Percentiles rank a stretch among this genome's conserved stretches.
phyloP scores from a whole-genome alignment of 2,888 invertebrate genomes.

The Chesias legatella region DNA sequence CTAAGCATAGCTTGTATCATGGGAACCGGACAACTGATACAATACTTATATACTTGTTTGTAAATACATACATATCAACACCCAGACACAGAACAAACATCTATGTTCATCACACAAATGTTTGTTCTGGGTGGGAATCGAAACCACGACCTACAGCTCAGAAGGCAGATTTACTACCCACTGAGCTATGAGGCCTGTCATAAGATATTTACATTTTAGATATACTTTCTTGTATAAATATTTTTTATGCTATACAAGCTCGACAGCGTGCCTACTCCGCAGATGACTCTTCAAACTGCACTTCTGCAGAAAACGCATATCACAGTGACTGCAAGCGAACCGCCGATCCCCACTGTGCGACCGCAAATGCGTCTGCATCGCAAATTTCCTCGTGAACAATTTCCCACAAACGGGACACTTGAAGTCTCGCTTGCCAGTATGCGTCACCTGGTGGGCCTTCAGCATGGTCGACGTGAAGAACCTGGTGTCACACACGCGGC shows the following conservation, averaged over 20 bases:
- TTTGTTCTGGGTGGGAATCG: too few species aligned
- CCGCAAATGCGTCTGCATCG: constrained; percentile 16
- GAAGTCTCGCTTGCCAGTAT: constrained; percentile 13
- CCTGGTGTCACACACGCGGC: constrained; percentile 47
- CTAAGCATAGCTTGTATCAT: too few species aligned
- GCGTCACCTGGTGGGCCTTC: constrained; percentile 8
- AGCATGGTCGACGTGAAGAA: constrained; percentile 33
- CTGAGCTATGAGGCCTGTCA: too few species aligned
- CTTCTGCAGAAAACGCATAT: constrained; percentile 60
- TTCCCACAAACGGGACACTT: constrained; percentile 15
- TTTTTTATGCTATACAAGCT: constrained; percentile 37
- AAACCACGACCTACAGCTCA: too few species aligned
- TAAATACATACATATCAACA: too few species aligned
- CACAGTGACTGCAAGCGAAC: constrained; percentile 48
- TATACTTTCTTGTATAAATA: too few species aligned
- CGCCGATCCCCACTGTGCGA: constrained; percentile 5
- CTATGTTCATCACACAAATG: too few species aligned
- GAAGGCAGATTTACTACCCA: too few species aligned
- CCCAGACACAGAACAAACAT: too few species aligned
- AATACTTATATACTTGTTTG: too few species aligned
- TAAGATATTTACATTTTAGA: too few species aligned
- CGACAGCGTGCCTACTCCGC: constrained; percentile 51
- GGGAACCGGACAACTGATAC: too few species aligned
- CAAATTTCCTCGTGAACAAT: constrained; percentile 12
- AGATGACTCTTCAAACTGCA: constrained; percentile 61